These are phyloP conservation scores for Leptinotarsa defecta DNA, from an alignment of 1,140 invertebrate species.

Conservation along the genomic window DNA sequence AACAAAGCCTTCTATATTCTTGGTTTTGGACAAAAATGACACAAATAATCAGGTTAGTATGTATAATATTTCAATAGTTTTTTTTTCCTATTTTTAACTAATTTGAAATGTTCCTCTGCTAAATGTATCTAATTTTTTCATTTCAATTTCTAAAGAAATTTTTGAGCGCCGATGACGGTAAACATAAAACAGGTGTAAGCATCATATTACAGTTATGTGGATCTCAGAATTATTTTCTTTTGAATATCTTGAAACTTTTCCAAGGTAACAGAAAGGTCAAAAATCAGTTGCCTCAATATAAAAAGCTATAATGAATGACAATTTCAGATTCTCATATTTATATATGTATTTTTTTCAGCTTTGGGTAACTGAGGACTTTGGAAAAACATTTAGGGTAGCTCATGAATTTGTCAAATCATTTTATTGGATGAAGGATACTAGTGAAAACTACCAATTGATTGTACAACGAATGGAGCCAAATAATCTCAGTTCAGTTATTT, in stretches of 20 bases:
- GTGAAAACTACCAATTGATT: slow-evolving; percentile 61
- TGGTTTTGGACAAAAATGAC: slow-evolving; percentile 76
- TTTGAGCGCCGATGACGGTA: too few species aligned
- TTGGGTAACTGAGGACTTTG: slow-evolving; percentile 77
- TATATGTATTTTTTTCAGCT: slow-evolving; percentile 62
- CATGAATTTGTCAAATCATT: slow-evolving; percentile 78
- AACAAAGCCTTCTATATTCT: slow-evolving; percentile 63
- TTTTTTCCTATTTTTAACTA: too few species aligned
- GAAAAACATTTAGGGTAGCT: slow-evolving; percentile 69
- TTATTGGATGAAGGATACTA: slow-evolving; percentile 65
- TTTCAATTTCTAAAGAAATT: too few species aligned
- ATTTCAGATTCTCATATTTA: background rate
- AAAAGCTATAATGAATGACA: too few species aligned
- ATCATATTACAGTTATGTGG: too few species aligned
- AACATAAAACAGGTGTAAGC: too few species aligned
- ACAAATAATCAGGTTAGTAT: slow-evolving; percentile 66
- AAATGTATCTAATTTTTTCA: too few species aligned
- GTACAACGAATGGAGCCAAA: slow-evolving; percentile 72
- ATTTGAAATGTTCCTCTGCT: too few species aligned
- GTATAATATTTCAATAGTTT: background rate
- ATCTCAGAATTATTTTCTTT: too few species aligned
- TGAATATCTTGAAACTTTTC: too few species aligned
- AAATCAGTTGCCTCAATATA: too few species aligned
- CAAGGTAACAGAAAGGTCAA: too few species aligned
- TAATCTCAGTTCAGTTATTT: slow-evolving; percentile 65